phyloP scores from a whole-genome alignment of 2,888 invertebrate genomes.

The Yponomeuta cagnagella region DNA sequence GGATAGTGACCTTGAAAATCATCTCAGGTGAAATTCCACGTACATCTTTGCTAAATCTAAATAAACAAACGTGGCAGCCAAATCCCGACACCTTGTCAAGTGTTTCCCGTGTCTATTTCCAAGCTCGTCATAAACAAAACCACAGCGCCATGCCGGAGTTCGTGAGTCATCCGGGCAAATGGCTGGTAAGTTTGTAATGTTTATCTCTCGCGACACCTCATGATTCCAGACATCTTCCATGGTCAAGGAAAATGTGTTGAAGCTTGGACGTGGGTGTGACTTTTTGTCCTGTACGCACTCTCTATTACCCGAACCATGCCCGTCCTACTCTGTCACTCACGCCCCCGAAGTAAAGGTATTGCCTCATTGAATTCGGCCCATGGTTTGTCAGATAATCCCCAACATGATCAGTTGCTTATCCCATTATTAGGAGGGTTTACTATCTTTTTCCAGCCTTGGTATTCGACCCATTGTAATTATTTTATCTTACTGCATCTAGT shows the following conservation, averaged over 20 bases:
- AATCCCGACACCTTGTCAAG: conserved; percentile 2
- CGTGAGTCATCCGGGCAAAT: neutral
- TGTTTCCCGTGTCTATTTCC: neutral
- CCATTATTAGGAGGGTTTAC: too few species aligned
- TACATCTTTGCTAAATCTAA: neutral
- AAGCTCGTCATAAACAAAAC: neutral
- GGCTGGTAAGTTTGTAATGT: neutral
- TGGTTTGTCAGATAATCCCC: too few species aligned
- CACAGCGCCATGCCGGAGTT: neutral
- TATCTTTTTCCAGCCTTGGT: too few species aligned
- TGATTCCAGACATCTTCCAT: neutral
- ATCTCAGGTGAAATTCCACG: neutral
- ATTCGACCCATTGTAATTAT: too few species aligned
- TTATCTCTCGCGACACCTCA: neutral
- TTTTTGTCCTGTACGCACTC: too few species aligned
- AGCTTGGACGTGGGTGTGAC: too few species aligned
- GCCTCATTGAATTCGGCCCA: too few species aligned
- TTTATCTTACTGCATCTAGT: too few species aligned
- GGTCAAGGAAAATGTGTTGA: neutral
- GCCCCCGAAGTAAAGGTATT: too few species aligned
- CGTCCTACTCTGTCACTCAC: too few species aligned
- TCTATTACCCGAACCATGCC: too few species aligned
- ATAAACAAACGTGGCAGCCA: neutral
- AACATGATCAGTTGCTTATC: too few species aligned
- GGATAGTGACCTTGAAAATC: neutral